Evolutionary conservation across 1,140 invertebrate genomes (phyloP).

Genomic region (Lamellibrachia luymesi): DNA sequence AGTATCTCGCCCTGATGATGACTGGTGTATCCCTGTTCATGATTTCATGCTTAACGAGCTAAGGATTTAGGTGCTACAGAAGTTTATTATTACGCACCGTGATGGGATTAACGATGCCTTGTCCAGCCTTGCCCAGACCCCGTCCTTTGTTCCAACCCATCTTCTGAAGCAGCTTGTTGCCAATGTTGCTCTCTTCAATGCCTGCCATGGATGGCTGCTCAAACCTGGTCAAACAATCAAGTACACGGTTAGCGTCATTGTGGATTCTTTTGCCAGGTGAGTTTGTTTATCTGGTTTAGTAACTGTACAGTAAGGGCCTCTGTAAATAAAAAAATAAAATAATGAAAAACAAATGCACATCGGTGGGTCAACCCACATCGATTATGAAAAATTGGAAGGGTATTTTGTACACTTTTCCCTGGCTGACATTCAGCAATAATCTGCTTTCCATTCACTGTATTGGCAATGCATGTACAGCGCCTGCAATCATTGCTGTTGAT

Average conservation of each 20-base stretch:
- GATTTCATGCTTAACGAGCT: neutral
- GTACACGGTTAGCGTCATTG: neutral
- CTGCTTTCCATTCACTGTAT: too few relatives aligned
- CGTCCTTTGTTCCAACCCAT: conserved; percentile 98
- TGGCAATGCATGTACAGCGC: too few relatives aligned
- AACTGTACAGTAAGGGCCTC: too few relatives aligned
- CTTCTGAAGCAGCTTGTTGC: conserved; percentile 90
- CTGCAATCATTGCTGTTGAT: too few relatives aligned
- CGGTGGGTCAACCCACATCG: too few relatives aligned
- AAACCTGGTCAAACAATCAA: conserved; percentile 32
- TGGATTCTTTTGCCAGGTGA: neutral
- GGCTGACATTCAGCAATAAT: too few relatives aligned
- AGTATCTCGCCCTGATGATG: neutral
- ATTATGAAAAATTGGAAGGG: too few relatives aligned
- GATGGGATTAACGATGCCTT: conserved; percentile 90
- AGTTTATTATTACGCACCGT: conserved; percentile 61
- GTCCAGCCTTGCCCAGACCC: conserved; percentile 88
- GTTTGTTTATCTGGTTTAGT: too few relatives aligned
- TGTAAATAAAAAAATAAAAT: too few relatives aligned
- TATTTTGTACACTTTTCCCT: too few relatives aligned
- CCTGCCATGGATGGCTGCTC: conserved; percentile 58
- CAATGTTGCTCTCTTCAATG: conserved; percentile 85
- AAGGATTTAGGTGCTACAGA: conserved; percentile 24
- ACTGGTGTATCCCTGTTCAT: neutral
- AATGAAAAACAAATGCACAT: too few relatives aligned